A percentile compares a stretch with the other conserved stretches of the same genome.
phyloP scores from a whole-genome alignment of 1,140 invertebrate genomes.

The Drosophila azteca region DNA sequence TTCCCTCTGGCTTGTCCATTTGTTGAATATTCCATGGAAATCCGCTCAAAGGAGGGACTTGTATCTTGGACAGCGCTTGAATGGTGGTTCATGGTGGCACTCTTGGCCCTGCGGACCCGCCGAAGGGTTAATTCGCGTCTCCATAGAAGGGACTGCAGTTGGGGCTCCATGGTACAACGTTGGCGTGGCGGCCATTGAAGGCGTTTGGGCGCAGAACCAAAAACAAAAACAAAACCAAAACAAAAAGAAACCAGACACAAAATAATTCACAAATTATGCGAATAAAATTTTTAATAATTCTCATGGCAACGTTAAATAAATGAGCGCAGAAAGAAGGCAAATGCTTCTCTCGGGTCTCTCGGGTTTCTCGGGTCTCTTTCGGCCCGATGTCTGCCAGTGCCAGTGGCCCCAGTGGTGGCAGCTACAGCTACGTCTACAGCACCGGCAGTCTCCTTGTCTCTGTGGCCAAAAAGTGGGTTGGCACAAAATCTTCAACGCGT shows the following conservation, averaged over 20 bases:
- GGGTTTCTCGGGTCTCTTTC: slow-evolving; percentile 24
- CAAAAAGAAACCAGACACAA: slow-evolving; percentile 21
- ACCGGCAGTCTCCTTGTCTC: slow-evolving; percentile 5
- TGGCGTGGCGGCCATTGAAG: slow-evolving; percentile 34
- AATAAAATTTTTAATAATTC: slow-evolving; percentile 83
- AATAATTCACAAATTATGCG: slow-evolving; percentile 83
- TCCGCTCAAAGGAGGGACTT: no score
- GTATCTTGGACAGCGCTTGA: no score
- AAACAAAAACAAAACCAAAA: slow-evolving; percentile 28
- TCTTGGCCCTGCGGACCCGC: no score
- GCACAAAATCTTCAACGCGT: slow-evolving; percentile 77
- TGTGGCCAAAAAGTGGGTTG: slow-evolving; percentile 68
- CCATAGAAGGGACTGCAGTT: slow-evolving; percentile 1
- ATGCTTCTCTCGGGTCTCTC: slow-evolving; percentile 11
- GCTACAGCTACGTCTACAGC: background rate
- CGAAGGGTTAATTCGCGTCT: background rate
- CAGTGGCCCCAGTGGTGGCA: slow-evolving; percentile 4
- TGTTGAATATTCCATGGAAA: no score
- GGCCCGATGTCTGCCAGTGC: slow-evolving; percentile 47
- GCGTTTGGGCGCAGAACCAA: slow-evolving; percentile 27
- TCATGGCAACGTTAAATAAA: slow-evolving; percentile 78
- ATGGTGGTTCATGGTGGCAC: no score
- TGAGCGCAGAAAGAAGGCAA: slow-evolving; percentile 54
- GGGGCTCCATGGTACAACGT: slow-evolving; percentile 18
- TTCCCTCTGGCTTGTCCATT: no score